phyloP scores from a whole-genome alignment of 1,140 invertebrate species.

The Pseudomyrmex concolor region DNA sequence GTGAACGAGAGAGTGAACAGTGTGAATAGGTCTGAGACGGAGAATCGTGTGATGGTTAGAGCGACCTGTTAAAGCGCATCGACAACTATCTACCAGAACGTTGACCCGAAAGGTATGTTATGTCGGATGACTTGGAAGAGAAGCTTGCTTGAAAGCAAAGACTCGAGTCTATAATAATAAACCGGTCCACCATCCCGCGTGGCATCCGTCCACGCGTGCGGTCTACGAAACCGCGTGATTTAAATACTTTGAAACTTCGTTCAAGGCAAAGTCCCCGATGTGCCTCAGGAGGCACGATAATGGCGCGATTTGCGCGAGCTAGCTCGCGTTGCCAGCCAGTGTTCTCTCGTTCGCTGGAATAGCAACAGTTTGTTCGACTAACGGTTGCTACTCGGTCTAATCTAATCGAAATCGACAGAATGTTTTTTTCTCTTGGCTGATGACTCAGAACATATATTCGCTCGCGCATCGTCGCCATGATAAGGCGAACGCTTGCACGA shows the following conservation, averaged over 20 bases:
- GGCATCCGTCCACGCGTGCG: too few relatives aligned
- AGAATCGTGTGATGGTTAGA: background rate
- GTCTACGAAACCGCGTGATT: background rate
- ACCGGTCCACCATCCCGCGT: background rate
- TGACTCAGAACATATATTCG: background rate
- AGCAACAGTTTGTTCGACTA: slow-evolving; percentile 21
- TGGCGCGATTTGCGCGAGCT: slow-evolving; percentile 8
- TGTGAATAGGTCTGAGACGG: too few relatives aligned
- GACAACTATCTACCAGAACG: background rate
- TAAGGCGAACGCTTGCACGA: slow-evolving; percentile 3
- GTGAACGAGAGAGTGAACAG: too few relatives aligned
- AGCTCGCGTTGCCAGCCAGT: background rate
- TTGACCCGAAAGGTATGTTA: slow-evolving; percentile 1
- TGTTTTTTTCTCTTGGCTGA: background rate
- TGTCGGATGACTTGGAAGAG: background rate
- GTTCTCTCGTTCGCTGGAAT: background rate
- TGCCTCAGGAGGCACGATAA: slow-evolving; percentile 12
- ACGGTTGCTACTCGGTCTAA: slow-evolving; percentile 14
- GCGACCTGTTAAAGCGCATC: background rate
- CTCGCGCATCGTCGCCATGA: background rate
- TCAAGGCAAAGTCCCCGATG: background rate
- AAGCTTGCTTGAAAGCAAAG: background rate
- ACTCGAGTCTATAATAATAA: background rate
- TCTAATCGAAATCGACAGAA: background rate
- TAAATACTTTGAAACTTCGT: background rate